These are phyloP conservation scores for Lithophane socia DNA, from an alignment of 2,888 invertebrate species.

Conservation along the genomic window DNA sequence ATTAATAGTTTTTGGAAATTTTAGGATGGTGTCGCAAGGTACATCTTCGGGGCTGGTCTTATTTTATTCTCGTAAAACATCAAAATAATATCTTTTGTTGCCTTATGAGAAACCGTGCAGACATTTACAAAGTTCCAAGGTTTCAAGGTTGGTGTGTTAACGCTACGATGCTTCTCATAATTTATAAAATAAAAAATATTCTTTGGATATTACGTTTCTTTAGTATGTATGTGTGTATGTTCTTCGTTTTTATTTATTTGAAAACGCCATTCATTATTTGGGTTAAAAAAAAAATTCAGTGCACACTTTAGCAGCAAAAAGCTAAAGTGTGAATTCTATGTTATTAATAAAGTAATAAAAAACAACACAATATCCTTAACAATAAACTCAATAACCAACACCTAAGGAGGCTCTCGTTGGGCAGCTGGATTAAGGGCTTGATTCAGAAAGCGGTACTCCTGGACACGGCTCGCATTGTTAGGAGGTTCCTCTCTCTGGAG, in stretches of 20 bases:
- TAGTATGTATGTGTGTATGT: too few species aligned
- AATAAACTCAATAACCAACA: neutral
- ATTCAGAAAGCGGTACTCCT: too few species aligned
- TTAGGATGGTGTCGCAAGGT: constrained; percentile 40
- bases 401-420: too few species aligned
- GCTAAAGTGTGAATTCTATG: neutral
- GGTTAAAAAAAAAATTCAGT: neutral
- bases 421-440: too few species aligned
- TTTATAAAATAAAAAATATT: neutral
- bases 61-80: constrained; percentile 2
- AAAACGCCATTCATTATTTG: neutral
- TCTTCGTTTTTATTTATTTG: neutral
- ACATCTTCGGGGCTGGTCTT: constrained; percentile 39
- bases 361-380: neutral
- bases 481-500: too few species aligned
- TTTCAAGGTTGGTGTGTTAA: constrained; percentile 16
- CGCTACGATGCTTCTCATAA: neutral
- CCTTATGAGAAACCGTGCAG: constrained; percentile 5
- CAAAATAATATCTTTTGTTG: constrained; percentile 22
- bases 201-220: neutral
- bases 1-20: constrained; percentile 50
- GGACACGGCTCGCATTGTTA: too few species aligned
- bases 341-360: neutral
- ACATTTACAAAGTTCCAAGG: constrained; percentile 15
- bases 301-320: too few species aligned